These are phyloP conservation scores for Agrochola litura DNA, from an alignment of 2,888 invertebrate genomes.

Conservation along the genomic window DNA sequence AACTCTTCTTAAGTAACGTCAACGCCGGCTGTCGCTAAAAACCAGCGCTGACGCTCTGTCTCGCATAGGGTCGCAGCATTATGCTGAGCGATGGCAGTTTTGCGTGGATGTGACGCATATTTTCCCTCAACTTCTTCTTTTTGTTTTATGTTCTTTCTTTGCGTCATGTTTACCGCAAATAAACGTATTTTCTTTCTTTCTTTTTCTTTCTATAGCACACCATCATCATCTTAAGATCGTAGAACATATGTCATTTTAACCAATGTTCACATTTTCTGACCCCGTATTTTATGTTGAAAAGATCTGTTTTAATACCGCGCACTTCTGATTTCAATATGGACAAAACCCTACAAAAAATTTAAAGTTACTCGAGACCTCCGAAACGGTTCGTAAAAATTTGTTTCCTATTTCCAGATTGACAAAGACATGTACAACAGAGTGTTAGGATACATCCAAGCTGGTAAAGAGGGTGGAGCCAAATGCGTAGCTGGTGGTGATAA, in stretches of 20 bases:
- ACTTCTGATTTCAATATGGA: not conserved
- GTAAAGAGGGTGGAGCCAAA: conserved; percentile 95
- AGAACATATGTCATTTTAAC: not conserved
- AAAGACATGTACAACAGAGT: conserved; percentile 94
- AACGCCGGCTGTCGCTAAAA: no score
- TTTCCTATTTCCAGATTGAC: conserved; percentile 90
- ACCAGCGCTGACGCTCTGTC: no score
- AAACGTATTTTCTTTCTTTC: no score
- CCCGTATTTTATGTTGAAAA: not conserved
- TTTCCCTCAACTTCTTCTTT: no score
- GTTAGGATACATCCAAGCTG: conserved; percentile 93
- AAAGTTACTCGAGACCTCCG: not conserved
- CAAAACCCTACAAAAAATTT: not conserved
- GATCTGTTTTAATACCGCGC: not conserved
- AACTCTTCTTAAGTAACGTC: no score
- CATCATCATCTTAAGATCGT: not conserved
- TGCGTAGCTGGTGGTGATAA: conserved; percentile 94
- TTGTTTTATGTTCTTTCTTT: no score
- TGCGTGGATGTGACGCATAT: no score
- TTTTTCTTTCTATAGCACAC: no score
- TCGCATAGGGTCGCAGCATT: no score
- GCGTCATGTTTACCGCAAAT: no score
- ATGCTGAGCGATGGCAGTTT: no score
- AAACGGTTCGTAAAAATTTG: not conserved
- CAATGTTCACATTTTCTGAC: not conserved